These are phyloP conservation scores for Asobara japonica DNA, from an alignment of 1,140 invertebrate genomes.

Conservation along the genomic window DNA sequence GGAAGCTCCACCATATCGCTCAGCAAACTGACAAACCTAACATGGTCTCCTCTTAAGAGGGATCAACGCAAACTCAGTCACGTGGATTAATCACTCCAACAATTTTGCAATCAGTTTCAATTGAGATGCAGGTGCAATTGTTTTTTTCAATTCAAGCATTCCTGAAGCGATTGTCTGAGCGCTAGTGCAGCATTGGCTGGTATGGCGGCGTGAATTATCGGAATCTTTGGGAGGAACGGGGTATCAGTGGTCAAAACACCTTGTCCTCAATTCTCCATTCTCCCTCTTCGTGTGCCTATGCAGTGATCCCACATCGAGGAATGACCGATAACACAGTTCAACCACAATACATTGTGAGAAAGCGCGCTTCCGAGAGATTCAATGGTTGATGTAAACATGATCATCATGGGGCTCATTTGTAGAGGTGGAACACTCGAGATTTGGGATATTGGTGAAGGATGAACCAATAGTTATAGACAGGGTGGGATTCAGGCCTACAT, in stretches of 20 bases:
- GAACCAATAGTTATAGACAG: no score
- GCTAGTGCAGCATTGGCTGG: background rate
- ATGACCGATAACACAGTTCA: background rate
- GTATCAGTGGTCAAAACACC: conserved; percentile 16
- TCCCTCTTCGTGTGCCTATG: background rate
- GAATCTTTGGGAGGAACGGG: background rate
- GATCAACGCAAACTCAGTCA: background rate
- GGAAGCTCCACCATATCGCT: no score
- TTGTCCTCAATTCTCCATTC: conserved; percentile 9
- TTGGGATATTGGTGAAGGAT: no score
- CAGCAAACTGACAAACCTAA: no score
- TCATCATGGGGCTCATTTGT: no score
- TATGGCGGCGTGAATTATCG: background rate
- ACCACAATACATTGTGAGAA: background rate
- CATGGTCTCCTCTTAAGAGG: no score
- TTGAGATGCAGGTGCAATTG: background rate
- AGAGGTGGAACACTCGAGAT: no score
- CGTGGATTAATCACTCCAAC: background rate
- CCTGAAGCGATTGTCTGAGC: background rate
- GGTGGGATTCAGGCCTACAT: no score
- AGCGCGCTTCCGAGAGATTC: background rate
- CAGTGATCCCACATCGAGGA: background rate
- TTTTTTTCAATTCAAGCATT: background rate
- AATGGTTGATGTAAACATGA: background rate
- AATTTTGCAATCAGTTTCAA: background rate